Percentiles rank a stretch among this genome's conserved stretches.
These are phyloP conservation scores for Megamerina dolium DNA, from an alignment of 2,888 invertebrate genomes.

Conservation along the genomic window DNA sequence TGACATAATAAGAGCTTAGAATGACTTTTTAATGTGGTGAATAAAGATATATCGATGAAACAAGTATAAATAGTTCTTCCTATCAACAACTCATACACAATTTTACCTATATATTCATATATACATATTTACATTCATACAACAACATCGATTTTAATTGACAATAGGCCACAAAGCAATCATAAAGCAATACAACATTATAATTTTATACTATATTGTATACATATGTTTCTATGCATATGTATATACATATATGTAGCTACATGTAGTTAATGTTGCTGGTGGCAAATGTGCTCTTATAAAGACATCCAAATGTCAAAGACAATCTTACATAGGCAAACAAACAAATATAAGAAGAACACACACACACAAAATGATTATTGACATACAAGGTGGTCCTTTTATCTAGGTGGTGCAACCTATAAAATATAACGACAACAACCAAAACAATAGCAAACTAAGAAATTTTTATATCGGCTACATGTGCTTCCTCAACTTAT, in stretches of 20 bases:
- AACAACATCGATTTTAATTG: conserved; percentile 1
- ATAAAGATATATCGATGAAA: background rate
- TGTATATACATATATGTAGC: too few relatives aligned
- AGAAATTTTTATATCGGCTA: too few relatives aligned
- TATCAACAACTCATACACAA: background rate
- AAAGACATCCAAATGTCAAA: conserved; percentile 22
- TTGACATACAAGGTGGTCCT: conserved; percentile 1
- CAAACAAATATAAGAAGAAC: background rate
- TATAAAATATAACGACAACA: background rate
- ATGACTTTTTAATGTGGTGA: too few relatives aligned
- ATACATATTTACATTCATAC: background rate
- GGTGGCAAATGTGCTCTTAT: too few relatives aligned
- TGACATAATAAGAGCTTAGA: conserved; percentile 24
- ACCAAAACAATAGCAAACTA: too few relatives aligned
- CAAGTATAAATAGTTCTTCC: background rate
- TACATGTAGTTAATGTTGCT: too few relatives aligned
- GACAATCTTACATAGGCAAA: background rate
- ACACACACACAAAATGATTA: background rate
- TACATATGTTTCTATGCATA: too few relatives aligned
- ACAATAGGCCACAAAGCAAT: background rate
- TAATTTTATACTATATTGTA: too few relatives aligned
- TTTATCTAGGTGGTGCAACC: conserved; percentile 1
- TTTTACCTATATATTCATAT: background rate
- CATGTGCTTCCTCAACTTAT: too few relatives aligned
- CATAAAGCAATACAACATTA: too few relatives aligned